Base-by-base conservation (phyloP, 2,113 vertebrate genomes). In the Ploceus nigricollis region DNA sequence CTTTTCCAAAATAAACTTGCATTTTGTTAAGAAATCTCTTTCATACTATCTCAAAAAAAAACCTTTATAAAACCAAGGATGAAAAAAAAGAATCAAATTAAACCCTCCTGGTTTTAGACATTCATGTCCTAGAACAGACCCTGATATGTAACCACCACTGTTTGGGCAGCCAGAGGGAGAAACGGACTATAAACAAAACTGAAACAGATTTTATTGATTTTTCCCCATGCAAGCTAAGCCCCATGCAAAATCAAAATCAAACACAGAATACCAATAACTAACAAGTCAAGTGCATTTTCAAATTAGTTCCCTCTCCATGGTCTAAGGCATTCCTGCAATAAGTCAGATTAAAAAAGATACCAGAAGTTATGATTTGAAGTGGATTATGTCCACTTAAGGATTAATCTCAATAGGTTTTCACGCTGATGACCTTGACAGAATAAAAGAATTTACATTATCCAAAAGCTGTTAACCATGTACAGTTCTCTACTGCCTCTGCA, bases 171-270 rank as follows among this genome's bases (percentile, higher is more conserved):
- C 92, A 91, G 88, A 88, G 90, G 90, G 76, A 92, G 71, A 93
- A 95, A 90, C 20, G 92, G 85, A 91, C 79, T 90, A 93, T 81
- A 94, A 96, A 96, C 88, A 96, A 95, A 96, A 90, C 84, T 86
- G 79, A 90, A 96, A 73, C 79, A 95, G 90, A 94, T 90, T 96
- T 90, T 93, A 96, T 95, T 94, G 95, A 95, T 94, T 93, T 96
- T 96, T 97, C 87, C 82, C 90, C 60, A 86, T 75, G 78, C 75
- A 80, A 73, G 68, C 68, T 96, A 89, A 95, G 87, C 87, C 3
- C 4, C 90, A 90, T 94, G 92, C 68, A 94, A 95, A 96, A 88
- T 84, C 90, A 70, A 95, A 96, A 94, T 93, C 93, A 95, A 96
- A 94, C 79, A 82, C 23, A 63, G 85, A 88, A 85, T 93, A 96